Base-by-base conservation (phyloP, 2,797 vertebrate genomes). In the Hippopotamyrus pictus region DNA sequence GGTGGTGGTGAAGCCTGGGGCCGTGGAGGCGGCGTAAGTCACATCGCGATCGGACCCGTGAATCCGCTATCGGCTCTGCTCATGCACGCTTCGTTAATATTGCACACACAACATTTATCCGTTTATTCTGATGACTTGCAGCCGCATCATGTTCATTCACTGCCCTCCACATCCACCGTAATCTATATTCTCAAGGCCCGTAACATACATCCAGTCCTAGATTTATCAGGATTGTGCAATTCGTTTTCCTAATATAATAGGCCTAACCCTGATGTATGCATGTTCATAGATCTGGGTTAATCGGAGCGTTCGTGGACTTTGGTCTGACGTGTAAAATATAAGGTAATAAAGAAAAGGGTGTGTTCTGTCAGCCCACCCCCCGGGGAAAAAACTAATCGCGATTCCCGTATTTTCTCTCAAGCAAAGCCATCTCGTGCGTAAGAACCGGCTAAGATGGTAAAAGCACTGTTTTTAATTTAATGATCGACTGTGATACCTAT, bases 21-120 rank as follows among this genome's bases (percentile, higher is more conserved):
- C 96, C 1, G 93, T 97, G n/a, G 95, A 97, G 91, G 98, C 97
- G 94, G 97, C 95, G 98, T 99, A 97, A 96, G 98, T 94, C 93
- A 51, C 14, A 54, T 54, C 69, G 12, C 22, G 11, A 25, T 22
- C 82, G 48, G 46, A 46, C 19, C 8, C 9, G n/a, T 51, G 22
- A 22, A 85, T 51, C 44, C 12, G 46, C 11, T 12, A 46, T 62
- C n/a, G n/a, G n/a, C 57, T 59, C 54, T 59, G 54, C 54, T 62
- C 57, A 22, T 62, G 2, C 46, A 22, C 44, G 46, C 19, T 19
- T 22, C 25, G n/a, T 22, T 85, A 51, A 37, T 85, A 12, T 51
- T 25, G 3, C 17, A 46, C 9, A 46, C 3, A n/a, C 17, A 14
- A 9, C 4, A 2, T 85, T 85, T 85, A 85, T 85, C 48, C 11